Conservation (phyloP, 2,113 vertebrate genomes). For the Elgaria multicarinata region DNA sequence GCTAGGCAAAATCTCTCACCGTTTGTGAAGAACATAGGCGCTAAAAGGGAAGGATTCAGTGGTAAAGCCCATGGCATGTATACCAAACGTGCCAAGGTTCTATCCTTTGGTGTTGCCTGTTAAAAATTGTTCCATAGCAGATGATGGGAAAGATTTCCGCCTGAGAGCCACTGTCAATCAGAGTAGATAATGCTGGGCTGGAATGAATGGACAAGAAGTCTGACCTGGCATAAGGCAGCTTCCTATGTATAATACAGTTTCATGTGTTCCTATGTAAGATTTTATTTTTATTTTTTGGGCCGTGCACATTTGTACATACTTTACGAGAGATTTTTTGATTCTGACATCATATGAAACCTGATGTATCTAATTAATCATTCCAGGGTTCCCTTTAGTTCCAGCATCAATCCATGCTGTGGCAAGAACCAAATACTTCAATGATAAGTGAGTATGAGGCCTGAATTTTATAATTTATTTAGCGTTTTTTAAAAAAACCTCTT, state of each 20-base stretch:
- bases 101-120: neutral
- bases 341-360: slow-evolving; percentile 35
- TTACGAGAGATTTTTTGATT: neutral
- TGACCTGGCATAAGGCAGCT: neutral
- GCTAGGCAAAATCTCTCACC: neutral
- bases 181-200: neutral
- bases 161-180: neutral
- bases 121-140: neutral
- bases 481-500: slow-evolving; percentile 17
- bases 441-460: slow-evolving; percentile 89
- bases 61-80: neutral
- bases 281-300: too few relatives aligned
- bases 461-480: slow-evolving; percentile 56
- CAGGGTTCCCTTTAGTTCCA: slow-evolving; percentile 94
- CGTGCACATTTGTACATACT: neutral
- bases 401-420: slow-evolving; percentile 93
- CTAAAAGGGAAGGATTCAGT: neutral
- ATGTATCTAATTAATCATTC: slow-evolving; percentile 50
- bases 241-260: neutral
- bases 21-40: neutral
- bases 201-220: neutral
- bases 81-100: neutral
- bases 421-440: slow-evolving; percentile 92
- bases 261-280: too few relatives aligned
- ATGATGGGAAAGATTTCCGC: neutral